Base-by-base conservation (phyloP, 2,113 vertebrate genomes). In the Phoxinus phoxinus region DNA sequence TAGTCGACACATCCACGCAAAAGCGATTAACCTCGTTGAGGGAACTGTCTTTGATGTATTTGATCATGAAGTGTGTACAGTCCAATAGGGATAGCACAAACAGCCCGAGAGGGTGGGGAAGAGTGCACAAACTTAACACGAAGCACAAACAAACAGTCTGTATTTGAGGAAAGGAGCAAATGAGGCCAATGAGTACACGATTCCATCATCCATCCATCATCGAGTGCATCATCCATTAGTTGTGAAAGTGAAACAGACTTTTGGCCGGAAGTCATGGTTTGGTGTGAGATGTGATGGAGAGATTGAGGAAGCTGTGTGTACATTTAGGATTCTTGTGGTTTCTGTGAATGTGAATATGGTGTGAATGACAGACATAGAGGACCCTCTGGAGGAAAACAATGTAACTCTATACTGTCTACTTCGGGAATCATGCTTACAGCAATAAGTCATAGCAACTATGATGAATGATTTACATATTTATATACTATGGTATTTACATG, bases 21-120 rank as follows among this genome's bases (percentile, higher is more conserved):
- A 63, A 84, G 71, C 81, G 75, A 61, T 63, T 84, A 83, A 88
- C 85, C 82, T 86, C 56, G 25, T 86, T 86, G 67, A 73, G 81
- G 75, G 30, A 56, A 69, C 0, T 53, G 67, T 21, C 56, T 81
- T 86, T 88, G 75, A 65, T 56, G 30, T 85, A 73, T 85, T 85
- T 35, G 27, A 75, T 87, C 73, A 35, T 51, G 51, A 21, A 32
- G 15, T 19, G 15, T 9, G 32, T 74, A 12, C 4, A 9, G 44
- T 73, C 27, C 56, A 78, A 41, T 25, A 23, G 63, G 78, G 48
- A 59, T 81, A 32, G 3, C 30, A 53, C 5, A 10, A 5, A 32
- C 21, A 48, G 41, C 23, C 46, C 67, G 21, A 23, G 48, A 51
- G 81, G 63, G 44, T 32, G 74, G 44, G 56, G 44, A 44, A 25